Conservation (phyloP, 2,797 vertebrate species). For the Lacerta bilineata region DNA sequence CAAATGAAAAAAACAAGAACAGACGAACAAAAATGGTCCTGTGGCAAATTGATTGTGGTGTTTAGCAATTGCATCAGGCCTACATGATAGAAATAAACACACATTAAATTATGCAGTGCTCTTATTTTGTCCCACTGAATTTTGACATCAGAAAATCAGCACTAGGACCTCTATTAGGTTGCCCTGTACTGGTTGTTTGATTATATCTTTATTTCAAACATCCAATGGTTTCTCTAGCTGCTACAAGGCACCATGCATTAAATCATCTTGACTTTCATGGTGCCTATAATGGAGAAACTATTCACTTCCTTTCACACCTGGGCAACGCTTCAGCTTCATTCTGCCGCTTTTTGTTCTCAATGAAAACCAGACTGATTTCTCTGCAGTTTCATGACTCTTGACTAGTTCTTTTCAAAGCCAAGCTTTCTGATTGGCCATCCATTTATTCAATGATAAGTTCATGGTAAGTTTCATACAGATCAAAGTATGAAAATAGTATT, state of each 20-base stretch:
- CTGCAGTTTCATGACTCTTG: background rate
- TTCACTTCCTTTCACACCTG: background rate
- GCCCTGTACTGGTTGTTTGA: background rate
- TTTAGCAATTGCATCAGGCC: background rate
- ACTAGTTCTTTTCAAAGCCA: background rate
- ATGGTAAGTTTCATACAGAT: background rate
- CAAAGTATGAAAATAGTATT: background rate
- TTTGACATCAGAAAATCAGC: background rate
- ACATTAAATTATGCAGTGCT: background rate
- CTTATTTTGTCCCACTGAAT: background rate
- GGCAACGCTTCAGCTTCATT: constrained; percentile 1
- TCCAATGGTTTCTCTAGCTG: background rate
- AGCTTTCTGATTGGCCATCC: background rate
- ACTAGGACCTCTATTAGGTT: background rate
- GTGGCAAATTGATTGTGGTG: background rate
- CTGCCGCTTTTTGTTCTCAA: constrained; percentile 31
- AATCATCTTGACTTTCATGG: background rate
- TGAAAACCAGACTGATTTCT: constrained; percentile 28
- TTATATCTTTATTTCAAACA: constrained; percentile 11
- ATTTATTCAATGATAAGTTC: background rate
- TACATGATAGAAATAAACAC: background rate
- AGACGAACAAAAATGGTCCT: background rate
- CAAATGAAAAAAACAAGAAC: background rate
- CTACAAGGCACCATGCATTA: background rate
- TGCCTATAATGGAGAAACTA: background rate